Evolutionary conservation across 37 sponge, comb jelly and placozoan genomes (phyloP), one percentile per base, ranked within the genome.

Genomic region (Halisarca cf. caerulea): DNA sequence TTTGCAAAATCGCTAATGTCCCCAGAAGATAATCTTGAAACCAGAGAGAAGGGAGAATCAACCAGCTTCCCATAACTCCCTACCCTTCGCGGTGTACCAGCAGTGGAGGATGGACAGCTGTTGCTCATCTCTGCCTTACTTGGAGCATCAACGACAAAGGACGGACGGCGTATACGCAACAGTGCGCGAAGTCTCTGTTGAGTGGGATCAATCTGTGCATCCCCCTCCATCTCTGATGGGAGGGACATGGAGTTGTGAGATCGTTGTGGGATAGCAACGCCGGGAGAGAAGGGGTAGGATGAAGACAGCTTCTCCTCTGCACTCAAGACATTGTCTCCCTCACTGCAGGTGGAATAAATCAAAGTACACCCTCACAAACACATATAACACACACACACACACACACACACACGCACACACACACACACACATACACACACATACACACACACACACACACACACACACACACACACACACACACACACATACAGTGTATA

Each of bases 201-300:
- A 3, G 77, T 74, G 20, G 77, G 45, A 44, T 74, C 77, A 20
- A 74, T 25, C 35, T 68, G 35, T 8, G 39, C 42, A n/a, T 74
- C 45, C 24, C 18, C 24, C 0, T 74, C 77, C 2, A 18, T 25
- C 18, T 2, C 44, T 1, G 45, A 24, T 20, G 77, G 77, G 25
- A 74, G 42, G 3, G 77, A 74, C 24, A 39, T 17, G 17, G 77
- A 74, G 77, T 74, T 74, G 77, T 74, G 77, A 23, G 77, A 44
- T 1, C 77, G 77, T 1, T 17, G 77, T 9, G 77, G 77, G 2
- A 74, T 74, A 2, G 77, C 41, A 11, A 74, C 42, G 2, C 9
- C 23, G 45, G 77, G 77, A 40, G 77, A 74, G 77, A 37, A 24
- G 25, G 77, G 77, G 38, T 36, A 24, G 8, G 77, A 74, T 28